Conservation (phyloP, 2,113 vertebrate genomes). For the Callopanchax toddi region DNA sequence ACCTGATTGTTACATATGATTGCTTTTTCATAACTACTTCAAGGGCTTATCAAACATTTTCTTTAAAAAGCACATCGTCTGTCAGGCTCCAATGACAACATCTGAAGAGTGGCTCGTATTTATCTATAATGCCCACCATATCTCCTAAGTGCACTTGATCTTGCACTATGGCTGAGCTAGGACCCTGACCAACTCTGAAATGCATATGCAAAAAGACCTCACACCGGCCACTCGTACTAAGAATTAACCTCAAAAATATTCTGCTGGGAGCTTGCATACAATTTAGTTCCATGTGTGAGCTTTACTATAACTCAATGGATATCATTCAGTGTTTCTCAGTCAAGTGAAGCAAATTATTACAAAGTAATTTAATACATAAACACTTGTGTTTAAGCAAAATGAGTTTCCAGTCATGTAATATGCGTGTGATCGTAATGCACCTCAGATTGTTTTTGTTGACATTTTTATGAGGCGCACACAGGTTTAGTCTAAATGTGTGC, state of each 20-base stretch:
- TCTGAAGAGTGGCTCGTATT: conserved; percentile 9
- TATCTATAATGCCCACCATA: conserved; percentile 6
- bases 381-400: conserved; percentile 76
- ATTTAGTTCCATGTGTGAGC: neutral
- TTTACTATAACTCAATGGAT: neutral
- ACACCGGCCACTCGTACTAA: neutral
- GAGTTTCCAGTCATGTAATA: conserved; percentile 76
- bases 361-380: conserved; percentile 85
- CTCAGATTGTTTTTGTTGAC: conserved; percentile 29
- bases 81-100: conserved; percentile 1
- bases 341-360: conserved; percentile 61
- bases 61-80: neutral
- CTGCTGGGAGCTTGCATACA: neutral
- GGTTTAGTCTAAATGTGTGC: conserved; percentile 63
- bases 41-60: conserved; percentile 15
- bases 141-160: neutral
- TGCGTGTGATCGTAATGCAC: conserved; percentile 65
- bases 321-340: conserved; percentile 13
- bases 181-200: conserved; percentile 10
- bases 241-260: neutral
- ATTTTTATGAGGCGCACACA: conserved; percentile 56
- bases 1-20: conserved; percentile 17
- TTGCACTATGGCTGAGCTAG: neutral
- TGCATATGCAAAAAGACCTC: neutral
- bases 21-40: conserved; percentile 1